Evolutionary conservation across 2,888 invertebrate genomes (phyloP).

Genomic region (Phania funesta): DNA sequence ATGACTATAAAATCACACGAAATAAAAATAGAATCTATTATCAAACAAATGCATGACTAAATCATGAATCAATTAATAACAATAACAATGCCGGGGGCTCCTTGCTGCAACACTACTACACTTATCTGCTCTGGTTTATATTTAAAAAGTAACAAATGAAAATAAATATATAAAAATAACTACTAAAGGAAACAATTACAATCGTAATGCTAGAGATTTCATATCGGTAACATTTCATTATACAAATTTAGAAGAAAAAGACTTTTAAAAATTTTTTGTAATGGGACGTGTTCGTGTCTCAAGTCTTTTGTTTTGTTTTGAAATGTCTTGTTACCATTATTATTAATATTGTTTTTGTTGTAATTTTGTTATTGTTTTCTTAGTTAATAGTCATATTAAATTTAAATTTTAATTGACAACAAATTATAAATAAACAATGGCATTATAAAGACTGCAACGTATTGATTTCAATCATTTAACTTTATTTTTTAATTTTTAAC

Average conservation of each 20-base stretch:
- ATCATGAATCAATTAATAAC: constrained; percentile 58
- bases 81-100: constrained; percentile 45
- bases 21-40: constrained; percentile 13
- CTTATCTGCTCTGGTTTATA: constrained; percentile 18
- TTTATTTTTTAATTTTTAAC: constrained; percentile 14
- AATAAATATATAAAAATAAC: background rate
- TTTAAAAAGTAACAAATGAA: background rate
- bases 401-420: constrained; percentile 67
- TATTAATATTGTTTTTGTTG: background rate
- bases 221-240: constrained; percentile 29
- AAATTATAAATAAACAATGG: constrained; percentile 56
- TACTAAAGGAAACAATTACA: background rate
- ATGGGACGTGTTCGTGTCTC: constrained; percentile 46
- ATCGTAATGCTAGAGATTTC: constrained; percentile 23
- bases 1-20: background rate
- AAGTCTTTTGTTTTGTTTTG: constrained; percentile 47
- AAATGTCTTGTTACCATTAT: constrained; percentile 38
- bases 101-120: background rate
- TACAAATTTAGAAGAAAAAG: constrained; percentile 1
- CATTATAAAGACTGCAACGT: background rate
- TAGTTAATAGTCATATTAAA: constrained; percentile 59
- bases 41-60: constrained; percentile 54
- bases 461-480: constrained; percentile 37
- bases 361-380: constrained; percentile 19
- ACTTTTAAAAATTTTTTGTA: background rate